Evolutionary conservation across 2,797 vertebrate genomes (phyloP).

Genomic region (Schizopygopsis malacanthus): DNA sequence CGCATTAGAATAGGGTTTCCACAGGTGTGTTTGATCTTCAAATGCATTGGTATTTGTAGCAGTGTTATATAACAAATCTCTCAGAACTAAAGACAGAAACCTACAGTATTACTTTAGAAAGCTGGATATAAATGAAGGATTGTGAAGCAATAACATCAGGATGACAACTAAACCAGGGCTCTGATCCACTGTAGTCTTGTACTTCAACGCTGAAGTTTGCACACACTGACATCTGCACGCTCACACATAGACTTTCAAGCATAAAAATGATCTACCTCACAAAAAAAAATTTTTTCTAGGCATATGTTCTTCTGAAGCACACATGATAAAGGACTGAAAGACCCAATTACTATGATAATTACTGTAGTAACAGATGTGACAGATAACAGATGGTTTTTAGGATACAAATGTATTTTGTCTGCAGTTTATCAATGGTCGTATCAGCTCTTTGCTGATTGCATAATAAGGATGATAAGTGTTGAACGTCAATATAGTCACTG

Average conservation of each 20-base stretch:
- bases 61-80: constrained; percentile 9
- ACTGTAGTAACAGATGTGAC: neutral
- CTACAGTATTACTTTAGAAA: constrained; percentile 22
- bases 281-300: neutral
- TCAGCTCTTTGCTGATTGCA: neutral
- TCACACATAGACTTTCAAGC: neutral
- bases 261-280: neutral
- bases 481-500: neutral
- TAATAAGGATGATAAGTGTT: neutral
- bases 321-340: neutral
- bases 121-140: constrained; percentile 18
- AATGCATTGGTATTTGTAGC: neutral
- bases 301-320: neutral
- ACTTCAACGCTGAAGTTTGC: neutral
- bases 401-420: neutral
- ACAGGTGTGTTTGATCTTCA: constrained; percentile 23
- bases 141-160: constrained; percentile 41
- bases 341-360: neutral
- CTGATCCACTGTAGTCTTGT: constrained; percentile 2
- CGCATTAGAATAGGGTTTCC: neutral
- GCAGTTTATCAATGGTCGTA: neutral
- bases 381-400: neutral
- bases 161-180: constrained; percentile 19
- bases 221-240: neutral
- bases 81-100: neutral